phyloP scores from a whole-genome alignment of 2,797 vertebrate genomes.

The Poecilia picta region DNA sequence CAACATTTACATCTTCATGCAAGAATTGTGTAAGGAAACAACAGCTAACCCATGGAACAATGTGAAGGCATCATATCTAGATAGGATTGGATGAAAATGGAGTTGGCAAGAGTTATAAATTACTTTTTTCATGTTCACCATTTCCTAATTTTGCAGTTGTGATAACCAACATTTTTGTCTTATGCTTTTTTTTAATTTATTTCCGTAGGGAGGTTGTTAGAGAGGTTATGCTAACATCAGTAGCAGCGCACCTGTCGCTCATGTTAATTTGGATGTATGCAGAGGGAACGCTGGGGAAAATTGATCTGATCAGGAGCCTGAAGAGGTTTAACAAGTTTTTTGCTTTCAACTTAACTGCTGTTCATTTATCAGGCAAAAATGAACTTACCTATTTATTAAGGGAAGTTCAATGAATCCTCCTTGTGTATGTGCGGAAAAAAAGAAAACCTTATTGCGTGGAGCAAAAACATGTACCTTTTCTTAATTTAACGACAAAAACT shows the following conservation, averaged over 20 bases:
- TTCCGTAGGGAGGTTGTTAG: constrained; percentile 34
- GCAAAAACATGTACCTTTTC: constrained; percentile 78
- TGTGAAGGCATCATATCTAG: constrained; percentile 78
- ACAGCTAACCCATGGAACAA: constrained; percentile 81
- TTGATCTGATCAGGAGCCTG: constrained; percentile 51
- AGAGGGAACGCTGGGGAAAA: constrained; percentile 28
- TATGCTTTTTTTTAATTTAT: constrained; percentile 32
- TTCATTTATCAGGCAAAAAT: constrained; percentile 63
- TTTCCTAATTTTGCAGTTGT: constrained; percentile 47
- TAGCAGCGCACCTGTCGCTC: constrained; percentile 60
- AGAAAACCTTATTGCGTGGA: constrained; percentile 79
- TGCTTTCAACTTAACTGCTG: constrained; percentile 65
- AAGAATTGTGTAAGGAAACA: constrained; percentile 66
- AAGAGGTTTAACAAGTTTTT: constrained; percentile 61
- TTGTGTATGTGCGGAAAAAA: constrained; percentile 56
- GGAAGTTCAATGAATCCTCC: constrained; percentile 80
- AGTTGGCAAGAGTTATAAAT: constrained; percentile 58
- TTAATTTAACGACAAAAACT: constrained; percentile 77
- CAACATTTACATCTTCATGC: not conserved
- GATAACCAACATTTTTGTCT: constrained; percentile 25
- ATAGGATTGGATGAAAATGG: constrained; percentile 79
- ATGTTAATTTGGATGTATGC: constrained; percentile 65
- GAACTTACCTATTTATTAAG: constrained; percentile 84
- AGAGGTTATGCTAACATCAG: constrained; percentile 29
- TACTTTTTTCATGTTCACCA: constrained; percentile 48